Conservation (phyloP, 2,113 vertebrate genomes). For the Odobenus rosmarus region DNA sequence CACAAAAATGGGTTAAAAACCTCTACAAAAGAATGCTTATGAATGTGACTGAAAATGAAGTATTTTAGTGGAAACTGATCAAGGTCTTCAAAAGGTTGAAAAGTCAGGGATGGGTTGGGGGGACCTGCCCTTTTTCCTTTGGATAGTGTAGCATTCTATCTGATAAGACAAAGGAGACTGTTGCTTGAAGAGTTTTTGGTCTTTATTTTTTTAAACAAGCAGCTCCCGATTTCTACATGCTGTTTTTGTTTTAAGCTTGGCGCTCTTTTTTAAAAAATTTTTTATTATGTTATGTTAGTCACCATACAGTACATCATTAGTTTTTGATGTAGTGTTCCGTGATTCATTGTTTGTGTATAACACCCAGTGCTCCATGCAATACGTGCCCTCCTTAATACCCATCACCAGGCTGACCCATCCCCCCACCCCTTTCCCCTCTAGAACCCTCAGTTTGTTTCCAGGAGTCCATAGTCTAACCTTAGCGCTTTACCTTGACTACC, state of each 20-base stretch:
- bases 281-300: no score
- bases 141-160: neutral
- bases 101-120: no score
- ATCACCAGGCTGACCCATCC: no score
- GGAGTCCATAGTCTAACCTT: neutral
- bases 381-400: no score
- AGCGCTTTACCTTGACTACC: neutral
- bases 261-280: neutral
- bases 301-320: no score
- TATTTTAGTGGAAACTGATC: neutral
- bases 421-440: no score
- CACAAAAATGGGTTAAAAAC: neutral
- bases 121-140: neutral
- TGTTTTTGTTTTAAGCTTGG: conserved; percentile 5
- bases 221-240: neutral
- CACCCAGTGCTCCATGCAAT: no score
- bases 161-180: neutral
- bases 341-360: no score
- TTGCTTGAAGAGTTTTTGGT: neutral
- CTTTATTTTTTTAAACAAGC: conserved; percentile 16
- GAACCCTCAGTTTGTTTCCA: no score
- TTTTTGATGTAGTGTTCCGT: no score
- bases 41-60: neutral
- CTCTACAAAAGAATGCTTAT: neutral
- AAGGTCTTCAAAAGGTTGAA: neutral